Conservation (phyloP, 2,797 vertebrate species). For the Coluber constrictor region DNA sequence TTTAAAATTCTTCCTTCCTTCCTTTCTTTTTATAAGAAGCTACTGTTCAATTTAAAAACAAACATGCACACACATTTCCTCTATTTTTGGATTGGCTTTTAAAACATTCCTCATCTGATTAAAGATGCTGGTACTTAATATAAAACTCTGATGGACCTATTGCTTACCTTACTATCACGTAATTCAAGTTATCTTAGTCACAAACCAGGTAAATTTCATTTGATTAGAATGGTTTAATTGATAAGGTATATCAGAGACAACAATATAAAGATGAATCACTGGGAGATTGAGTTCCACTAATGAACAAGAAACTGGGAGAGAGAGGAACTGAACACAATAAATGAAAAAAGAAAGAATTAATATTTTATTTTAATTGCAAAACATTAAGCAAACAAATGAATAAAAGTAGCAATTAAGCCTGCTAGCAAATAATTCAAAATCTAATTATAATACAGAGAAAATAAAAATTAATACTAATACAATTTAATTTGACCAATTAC, state of each 20-base stretch:
- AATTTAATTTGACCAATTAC: background rate
- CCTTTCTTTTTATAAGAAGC: background rate
- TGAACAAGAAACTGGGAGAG: background rate
- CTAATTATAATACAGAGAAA: background rate
- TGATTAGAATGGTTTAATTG: background rate
- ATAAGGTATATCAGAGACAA: background rate
- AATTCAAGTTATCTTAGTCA: background rate
- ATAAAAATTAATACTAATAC: background rate
- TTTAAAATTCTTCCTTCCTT: background rate
- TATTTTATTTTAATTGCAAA: background rate
- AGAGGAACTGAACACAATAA: slow-evolving; percentile 24
- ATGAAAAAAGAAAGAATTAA: background rate
- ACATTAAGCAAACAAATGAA: background rate
- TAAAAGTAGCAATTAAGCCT: background rate
- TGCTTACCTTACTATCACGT: background rate
- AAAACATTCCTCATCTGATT: background rate
- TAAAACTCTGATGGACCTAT: background rate
- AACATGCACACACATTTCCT: background rate
- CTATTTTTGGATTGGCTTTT: background rate
- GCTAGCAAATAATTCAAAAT: background rate
- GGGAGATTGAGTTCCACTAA: background rate
- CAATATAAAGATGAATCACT: background rate
- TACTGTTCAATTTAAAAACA: background rate
- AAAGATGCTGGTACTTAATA: background rate
- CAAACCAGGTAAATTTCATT: background rate